Percentiles rank a stretch among this genome's conserved stretches.
Conservation (phyloP, 1,140 invertebrate species). For the Leptinotarsa texana region DNA sequence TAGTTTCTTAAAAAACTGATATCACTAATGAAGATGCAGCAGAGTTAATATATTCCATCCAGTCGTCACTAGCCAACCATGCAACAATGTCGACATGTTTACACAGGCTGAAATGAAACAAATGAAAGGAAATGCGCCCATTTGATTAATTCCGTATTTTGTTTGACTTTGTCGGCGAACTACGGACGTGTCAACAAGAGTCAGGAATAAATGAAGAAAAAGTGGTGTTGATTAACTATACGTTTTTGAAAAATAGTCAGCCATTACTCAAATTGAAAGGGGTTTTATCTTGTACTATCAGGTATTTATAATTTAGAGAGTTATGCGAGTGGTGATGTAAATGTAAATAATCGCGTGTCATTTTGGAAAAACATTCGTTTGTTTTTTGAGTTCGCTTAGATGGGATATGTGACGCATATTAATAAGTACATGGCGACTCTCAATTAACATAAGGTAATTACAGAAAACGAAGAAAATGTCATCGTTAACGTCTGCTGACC, state of each 20-base stretch:
- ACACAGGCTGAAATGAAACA: conserved; percentile 1
- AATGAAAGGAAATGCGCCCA: conserved; percentile 14
- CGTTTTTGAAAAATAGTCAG: background rate
- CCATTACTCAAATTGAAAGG: conserved; percentile 12
- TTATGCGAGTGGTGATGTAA: background rate
- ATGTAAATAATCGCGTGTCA: background rate
- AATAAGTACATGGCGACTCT: too few relatives aligned
- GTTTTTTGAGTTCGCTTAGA: too few relatives aligned
- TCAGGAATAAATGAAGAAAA: conserved; percentile 4
- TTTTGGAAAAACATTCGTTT: background rate
- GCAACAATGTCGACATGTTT: conserved; percentile 16
- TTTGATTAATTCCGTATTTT: conserved; percentile 20
- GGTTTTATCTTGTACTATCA: conserved; percentile 4
- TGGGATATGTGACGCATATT: too few relatives aligned
- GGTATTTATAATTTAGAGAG: background rate
- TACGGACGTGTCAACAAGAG: conserved; percentile 14
- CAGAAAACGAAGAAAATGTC: too few relatives aligned
- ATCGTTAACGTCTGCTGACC: too few relatives aligned
- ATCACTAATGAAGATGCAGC: background rate
- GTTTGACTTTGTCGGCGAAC: conserved; percentile 14
- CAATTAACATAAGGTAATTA: too few relatives aligned
- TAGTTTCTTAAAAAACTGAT: background rate
- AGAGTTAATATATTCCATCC: background rate
- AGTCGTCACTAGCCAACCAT: background rate
- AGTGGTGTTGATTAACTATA: conserved; percentile 15